Evolutionary conservation across 2,113 vertebrate species (phyloP).

Genomic region (Nerophis ophidion): DNA sequence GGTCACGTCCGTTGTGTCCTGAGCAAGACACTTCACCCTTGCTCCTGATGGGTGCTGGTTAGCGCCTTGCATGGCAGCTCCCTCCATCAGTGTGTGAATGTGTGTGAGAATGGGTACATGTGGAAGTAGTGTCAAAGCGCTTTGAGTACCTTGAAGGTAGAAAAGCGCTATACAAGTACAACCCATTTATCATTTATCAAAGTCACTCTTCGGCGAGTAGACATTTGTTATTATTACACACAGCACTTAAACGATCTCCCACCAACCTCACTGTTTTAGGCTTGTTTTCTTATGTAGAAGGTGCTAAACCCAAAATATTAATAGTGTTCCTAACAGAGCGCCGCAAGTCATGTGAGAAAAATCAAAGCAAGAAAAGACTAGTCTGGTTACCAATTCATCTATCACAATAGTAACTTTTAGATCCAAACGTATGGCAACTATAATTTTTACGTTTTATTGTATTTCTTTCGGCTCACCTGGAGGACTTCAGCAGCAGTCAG

Average conservation of each 20-base stretch:
- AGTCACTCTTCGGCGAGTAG: background rate
- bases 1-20: no score
- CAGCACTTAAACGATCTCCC: background rate
- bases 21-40: no score
- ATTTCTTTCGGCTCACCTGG: slow-evolving; percentile 49
- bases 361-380: slow-evolving; percentile 17
- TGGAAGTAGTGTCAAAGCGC: no score
- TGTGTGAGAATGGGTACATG: no score
- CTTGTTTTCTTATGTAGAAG: background rate
- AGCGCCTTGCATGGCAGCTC: no score
- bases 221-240: no score
- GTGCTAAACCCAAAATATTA: background rate
- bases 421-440: background rate
- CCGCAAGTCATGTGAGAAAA: slow-evolving; percentile 19
- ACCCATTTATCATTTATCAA: no score
- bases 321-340: background rate
- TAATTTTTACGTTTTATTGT: background rate
- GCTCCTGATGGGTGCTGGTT: no score
- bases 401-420: background rate
- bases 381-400: background rate
- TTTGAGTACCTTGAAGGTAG: no score
- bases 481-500: slow-evolving; percentile 63
- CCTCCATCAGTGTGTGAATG: no score
- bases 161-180: no score
- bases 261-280: background rate